Base-by-base conservation (phyloP, 1,140 invertebrate species). In the Nebria ingens region DNA sequence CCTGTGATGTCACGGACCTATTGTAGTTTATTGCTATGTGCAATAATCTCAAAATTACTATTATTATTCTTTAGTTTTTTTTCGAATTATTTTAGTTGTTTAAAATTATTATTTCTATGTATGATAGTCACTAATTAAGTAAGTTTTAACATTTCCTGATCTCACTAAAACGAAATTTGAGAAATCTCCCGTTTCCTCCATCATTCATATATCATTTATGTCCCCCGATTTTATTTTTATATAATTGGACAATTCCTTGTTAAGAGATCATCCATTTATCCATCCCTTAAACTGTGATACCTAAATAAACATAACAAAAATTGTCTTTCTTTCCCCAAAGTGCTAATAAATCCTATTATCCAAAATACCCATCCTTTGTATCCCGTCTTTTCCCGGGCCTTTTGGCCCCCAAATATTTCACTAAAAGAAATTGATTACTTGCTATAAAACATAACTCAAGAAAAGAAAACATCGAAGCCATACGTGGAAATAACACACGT, bases 251-350 rank as follows among this genome's bases (percentile, higher is more conserved):
- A 49, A 9, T 49, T 49, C 19, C 19, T 15, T 19, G 6, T 15
- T 49, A 9, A 51, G 21, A 51, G 50, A 11, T 22, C 50, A 51
- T 51, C 40, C 40, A 45, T 51, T 25, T n/a, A n/a, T 23, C 52
- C 52, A 53, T 53, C 22, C 22, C 25, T 25, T 15, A 2, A 53
- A 29, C 52, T 53, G 52, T 53, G 52, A 53, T 53, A 53, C 25
- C 22, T 20, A 53, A n/a, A n/a, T n/a, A n/a, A n/a, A 53, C 13
- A 15, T 25, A 23, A 53, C 25, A 23, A 23, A 4, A 13, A 29
- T n/a, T 25, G 15, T 29, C n/a, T 53, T 53, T n/a, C n/a, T 53
- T 53, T 11, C 19, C 22, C 22, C 19, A 23, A n/a, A 2, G 15
- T 45, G 4, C 6, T 45, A 53, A 6, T 25, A 21, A 23, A 23